Percentiles rank a stretch among this genome's conserved stretches.
These are phyloP conservation scores for Choloepus didactylus DNA, from an alignment of 2,797 vertebrate genomes.

Conservation along the genomic window DNA sequence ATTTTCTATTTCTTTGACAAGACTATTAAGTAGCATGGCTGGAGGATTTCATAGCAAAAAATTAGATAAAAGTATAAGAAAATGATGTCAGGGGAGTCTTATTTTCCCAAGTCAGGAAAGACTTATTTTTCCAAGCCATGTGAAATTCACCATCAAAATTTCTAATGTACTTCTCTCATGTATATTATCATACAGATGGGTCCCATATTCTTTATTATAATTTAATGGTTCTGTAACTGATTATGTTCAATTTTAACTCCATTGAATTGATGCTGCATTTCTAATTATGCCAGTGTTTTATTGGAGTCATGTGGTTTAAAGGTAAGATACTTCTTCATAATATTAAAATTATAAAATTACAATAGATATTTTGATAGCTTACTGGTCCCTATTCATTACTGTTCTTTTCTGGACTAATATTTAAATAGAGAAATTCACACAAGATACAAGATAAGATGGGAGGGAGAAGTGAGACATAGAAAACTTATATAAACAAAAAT, in stretches of 20 bases:
- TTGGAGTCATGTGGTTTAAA: slow-evolving; percentile 25
- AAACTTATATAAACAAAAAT: not conserved
- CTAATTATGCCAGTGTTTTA: slow-evolving; percentile 47
- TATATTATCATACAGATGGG: not conserved
- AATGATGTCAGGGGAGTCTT: not conserved
- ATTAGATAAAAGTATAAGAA: not conserved
- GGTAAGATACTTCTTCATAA: not conserved
- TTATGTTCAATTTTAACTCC: not conserved
- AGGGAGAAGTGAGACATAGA: not conserved
- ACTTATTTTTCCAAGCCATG: not conserved
- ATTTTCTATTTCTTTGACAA: not conserved
- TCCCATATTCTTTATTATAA: not conserved
- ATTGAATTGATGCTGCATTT: not conserved
- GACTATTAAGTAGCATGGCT: not conserved
- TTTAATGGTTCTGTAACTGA: not conserved
- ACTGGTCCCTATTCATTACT: not conserved
- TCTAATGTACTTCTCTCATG: not conserved
- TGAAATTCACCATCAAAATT: not conserved
- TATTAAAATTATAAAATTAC: slow-evolving; percentile 22
- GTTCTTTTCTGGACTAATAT: not conserved
- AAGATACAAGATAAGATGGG: not conserved
- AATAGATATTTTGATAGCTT: not conserved
- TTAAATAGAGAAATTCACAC: not conserved
- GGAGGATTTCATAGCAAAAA: not conserved
- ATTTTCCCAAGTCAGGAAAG: not conserved